A percentile compares a stretch with the other conserved stretches of the same genome.
These are phyloP conservation scores for Caenorhabditis briggsae DNA, from an alignment of 1,140 invertebrate species.

Conservation along the genomic window DNA sequence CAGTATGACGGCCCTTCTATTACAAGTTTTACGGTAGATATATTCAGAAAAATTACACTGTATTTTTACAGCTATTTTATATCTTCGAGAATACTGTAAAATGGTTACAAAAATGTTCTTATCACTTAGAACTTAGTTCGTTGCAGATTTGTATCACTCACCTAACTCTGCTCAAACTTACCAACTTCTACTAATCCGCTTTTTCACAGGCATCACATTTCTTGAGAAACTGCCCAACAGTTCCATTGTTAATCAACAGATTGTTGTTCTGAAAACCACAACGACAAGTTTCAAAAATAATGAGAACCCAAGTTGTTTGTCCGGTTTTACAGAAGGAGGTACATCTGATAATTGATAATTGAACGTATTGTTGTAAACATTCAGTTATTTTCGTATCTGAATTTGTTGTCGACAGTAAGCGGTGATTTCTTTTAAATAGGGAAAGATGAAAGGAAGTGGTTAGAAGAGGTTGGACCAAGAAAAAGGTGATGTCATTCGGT, in stretches of 20 bases:
- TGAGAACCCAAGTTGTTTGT: slow-evolving; percentile 7
- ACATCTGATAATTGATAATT: slow-evolving; percentile 26
- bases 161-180: slow-evolving; percentile 20
- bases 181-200: slow-evolving; percentile 19
- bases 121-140: too few species aligned
- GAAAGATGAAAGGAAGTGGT: neutral
- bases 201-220: slow-evolving; percentile 33
- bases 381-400: slow-evolving; percentile 8
- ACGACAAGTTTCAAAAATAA: neutral
- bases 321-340: slow-evolving; percentile 1
- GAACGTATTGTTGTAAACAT: slow-evolving; percentile 21
- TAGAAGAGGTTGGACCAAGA: neutral
- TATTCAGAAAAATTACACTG: too few species aligned
- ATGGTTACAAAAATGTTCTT: neutral
- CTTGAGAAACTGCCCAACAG: neutral
- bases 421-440: slow-evolving; percentile 18
- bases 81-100: neutral
- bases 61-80: too few species aligned
- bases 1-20: too few species aligned
- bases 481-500: slow-evolving; percentile 24
- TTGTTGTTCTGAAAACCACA: neutral
- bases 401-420: neutral
- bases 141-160: neutral
- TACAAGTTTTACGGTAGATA: too few species aligned
- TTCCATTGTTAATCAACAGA: neutral